Conservation (phyloP, 2,797 vertebrate species). For the Brachyalestes nurse region DNA sequence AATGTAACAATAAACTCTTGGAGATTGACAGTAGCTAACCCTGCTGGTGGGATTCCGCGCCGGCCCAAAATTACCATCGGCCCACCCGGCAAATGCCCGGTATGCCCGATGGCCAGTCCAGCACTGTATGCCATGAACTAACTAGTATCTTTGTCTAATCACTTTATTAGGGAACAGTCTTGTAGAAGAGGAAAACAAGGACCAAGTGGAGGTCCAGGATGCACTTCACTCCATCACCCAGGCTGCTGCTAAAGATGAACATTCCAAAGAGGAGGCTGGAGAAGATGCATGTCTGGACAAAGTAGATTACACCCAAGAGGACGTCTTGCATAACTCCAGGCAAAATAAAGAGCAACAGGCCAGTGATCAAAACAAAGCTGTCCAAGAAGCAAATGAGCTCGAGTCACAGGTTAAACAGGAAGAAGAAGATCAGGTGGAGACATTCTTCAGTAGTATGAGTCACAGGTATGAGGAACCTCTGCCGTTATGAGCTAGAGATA, state of each 20-base stretch:
- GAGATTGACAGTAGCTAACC: too few relatives aligned
- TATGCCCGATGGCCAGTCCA: too few relatives aligned
- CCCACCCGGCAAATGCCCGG: too few relatives aligned
- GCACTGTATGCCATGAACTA: too few relatives aligned
- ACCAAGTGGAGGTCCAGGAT: slow-evolving; percentile 59
- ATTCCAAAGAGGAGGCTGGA: slow-evolving; percentile 50
- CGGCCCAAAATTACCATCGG: too few relatives aligned
- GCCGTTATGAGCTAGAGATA: slow-evolving; percentile 35
- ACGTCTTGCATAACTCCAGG: slow-evolving; percentile 25
- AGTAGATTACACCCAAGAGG: slow-evolving; percentile 60
- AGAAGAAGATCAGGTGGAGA: slow-evolving; percentile 77
- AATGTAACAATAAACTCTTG: too few relatives aligned
- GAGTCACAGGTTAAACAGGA: slow-evolving; percentile 52
- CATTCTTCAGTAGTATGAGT: slow-evolving; percentile 98
- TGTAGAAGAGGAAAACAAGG: slow-evolving; percentile 30
- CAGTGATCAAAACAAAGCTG: slow-evolving; percentile 53
- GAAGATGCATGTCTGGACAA: slow-evolving; percentile 42
- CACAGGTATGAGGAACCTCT: slow-evolving; percentile 85
- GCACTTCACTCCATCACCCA: slow-evolving; percentile 53
- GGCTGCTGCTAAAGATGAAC: slow-evolving; percentile 59
- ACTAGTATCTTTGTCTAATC: too few relatives aligned
- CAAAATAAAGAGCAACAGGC: slow-evolving; percentile 33
- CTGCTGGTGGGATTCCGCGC: too few relatives aligned
- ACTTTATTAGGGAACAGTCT: slow-evolving; percentile 39
- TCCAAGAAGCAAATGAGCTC: slow-evolving; percentile 53